phyloP scores from a whole-genome alignment of 2,797 vertebrate species.

The Taenioides sp. region DNA sequence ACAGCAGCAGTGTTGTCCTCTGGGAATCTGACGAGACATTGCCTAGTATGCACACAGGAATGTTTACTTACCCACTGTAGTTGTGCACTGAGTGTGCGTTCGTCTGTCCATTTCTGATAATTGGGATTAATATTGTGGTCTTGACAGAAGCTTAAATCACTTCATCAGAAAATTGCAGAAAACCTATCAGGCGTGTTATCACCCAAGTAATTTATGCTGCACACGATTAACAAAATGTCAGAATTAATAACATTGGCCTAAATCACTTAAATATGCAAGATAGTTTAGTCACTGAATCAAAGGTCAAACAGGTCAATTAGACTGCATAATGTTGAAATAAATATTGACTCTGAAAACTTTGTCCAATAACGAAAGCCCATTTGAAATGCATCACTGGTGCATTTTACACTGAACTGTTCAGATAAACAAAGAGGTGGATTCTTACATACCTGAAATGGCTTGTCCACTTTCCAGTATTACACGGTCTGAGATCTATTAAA shows the following conservation, averaged over 20 bases:
- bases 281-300: slow-evolving; percentile 23
- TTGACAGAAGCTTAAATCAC: neutral
- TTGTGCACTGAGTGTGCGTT: neutral
- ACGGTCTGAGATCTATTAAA: neutral
- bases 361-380: neutral
- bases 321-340: slow-evolving; percentile 20
- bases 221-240: slow-evolving; percentile 14
- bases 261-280: neutral
- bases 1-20: neutral
- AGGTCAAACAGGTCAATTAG: slow-evolving; percentile 29
- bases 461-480: neutral
- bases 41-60: neutral
- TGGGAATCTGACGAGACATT: neutral
- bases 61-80: neutral
- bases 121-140: neutral
- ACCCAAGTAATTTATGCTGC: slow-evolving; percentile 18
- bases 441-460: neutral
- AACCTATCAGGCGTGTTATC: neutral
- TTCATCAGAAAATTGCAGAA: neutral
- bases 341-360: neutral
- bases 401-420: neutral
- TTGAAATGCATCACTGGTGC: neutral
- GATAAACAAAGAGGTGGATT: neutral
- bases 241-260: slow-evolving; percentile 11
- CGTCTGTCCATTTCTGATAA: neutral